A percentile compares a stretch with the other conserved stretches of the same genome.
Conservation (phyloP, 2,797 vertebrate genomes). For the Taenioides sp. region DNA sequence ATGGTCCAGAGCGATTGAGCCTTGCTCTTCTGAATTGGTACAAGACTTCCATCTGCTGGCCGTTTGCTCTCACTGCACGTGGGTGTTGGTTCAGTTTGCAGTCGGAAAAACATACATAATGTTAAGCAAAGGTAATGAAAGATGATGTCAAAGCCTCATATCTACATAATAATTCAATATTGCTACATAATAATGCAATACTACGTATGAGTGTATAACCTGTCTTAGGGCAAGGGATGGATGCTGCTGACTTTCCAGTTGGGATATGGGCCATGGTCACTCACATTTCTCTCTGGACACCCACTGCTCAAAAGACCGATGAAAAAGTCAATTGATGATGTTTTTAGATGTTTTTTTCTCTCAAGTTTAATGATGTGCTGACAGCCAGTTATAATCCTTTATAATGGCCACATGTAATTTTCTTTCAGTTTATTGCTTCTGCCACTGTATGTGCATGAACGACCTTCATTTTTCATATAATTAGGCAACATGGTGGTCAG, state of each 20-base stretch:
- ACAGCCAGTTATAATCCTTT: constrained; percentile 56
- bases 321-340: too few species aligned
- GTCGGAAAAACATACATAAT: neutral
- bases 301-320: too few species aligned
- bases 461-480: constrained; percentile 63
- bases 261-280: too few species aligned
- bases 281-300: too few species aligned
- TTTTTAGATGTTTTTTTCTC: too few species aligned
- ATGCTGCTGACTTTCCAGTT: too few species aligned
- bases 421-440: constrained; percentile 49
- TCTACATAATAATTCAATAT: constrained; percentile 5
- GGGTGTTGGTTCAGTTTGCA: too few species aligned
- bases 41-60: constrained; percentile 54
- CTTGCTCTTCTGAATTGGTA: constrained; percentile 5
- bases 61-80: neutral
- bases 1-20: neutral
- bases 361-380: constrained; percentile 66
- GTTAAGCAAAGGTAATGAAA: neutral
- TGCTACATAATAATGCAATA: too few species aligned
- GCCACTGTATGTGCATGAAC: constrained; percentile 48
- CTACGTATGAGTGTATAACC: too few species aligned
- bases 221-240: too few species aligned
- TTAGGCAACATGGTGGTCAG: constrained; percentile 6
- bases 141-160: neutral
- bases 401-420: constrained; percentile 65